Evolutionary conservation across 2,113 vertebrate genomes (phyloP).

Genomic region (Panthera uncia): DNA sequence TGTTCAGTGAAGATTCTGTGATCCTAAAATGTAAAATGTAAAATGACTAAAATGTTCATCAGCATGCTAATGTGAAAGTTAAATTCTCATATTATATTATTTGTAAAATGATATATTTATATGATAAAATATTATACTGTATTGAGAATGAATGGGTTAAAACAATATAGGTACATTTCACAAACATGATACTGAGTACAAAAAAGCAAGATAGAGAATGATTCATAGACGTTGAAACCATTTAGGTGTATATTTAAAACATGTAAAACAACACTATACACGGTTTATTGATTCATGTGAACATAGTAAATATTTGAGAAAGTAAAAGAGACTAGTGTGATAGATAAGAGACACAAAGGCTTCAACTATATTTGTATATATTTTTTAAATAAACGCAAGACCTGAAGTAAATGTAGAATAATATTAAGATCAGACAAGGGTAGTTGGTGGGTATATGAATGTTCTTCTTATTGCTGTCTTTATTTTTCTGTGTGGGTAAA

Average conservation of each 20-base stretch:
- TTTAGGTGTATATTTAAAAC: neutral
- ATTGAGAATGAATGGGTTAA: conserved; percentile 10
- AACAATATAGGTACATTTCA: neutral
- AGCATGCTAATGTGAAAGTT: neutral
- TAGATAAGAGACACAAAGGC: fast-evolving
- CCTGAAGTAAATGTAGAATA: neutral
- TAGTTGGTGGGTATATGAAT: neutral
- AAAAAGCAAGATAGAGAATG: neutral
- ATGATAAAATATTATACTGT: neutral
- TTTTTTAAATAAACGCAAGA: neutral
- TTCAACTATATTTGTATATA: neutral
- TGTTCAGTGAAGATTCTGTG: neutral
- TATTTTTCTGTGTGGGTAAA: neutral
- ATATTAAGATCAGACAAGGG: neutral
- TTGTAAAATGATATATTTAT: neutral
- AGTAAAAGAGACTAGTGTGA: neutral
- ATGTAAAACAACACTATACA: neutral
- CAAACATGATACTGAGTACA: neutral
- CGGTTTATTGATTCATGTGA: neutral
- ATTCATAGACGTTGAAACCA: neutral
- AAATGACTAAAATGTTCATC: neutral
- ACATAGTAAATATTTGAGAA: neutral
- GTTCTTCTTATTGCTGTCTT: neutral
- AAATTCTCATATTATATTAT: neutral
- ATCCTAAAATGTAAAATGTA: neutral